Conservation (phyloP, 2,113 vertebrate genomes). For the Grus americana region DNA sequence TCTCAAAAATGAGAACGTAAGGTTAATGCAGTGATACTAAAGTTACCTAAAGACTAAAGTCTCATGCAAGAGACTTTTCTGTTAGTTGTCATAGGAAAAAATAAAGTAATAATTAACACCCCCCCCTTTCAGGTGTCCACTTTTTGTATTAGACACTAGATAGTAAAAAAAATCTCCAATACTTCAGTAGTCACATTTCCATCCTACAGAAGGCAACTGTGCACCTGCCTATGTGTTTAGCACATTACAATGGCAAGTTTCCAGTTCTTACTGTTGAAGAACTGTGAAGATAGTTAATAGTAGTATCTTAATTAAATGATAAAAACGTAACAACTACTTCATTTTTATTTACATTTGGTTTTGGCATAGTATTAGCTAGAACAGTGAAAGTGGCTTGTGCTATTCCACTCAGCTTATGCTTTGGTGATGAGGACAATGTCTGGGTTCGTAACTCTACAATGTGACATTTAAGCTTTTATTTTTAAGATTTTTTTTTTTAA, state of each 20-base stretch:
- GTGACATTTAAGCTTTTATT: neutral
- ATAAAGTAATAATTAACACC: neutral
- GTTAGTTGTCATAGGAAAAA: neutral
- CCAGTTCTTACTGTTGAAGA: neutral
- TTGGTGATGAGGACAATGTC: neutral
- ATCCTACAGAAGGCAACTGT: neutral
- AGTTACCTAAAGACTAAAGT: neutral
- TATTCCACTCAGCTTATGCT: neutral
- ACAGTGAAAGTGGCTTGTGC: constrained; percentile 43
- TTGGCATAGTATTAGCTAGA: neutral
- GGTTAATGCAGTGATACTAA: neutral
- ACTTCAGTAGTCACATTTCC: neutral
- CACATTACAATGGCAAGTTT: neutral
- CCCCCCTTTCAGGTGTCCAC: neutral
- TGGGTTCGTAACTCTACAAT: neutral
- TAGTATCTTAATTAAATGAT: neutral
- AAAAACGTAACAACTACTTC: neutral
- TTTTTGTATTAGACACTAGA: neutral
- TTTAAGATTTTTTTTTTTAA: neutral
- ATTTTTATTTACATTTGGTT: constrained; percentile 34
- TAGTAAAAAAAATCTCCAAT: neutral
- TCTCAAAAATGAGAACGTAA: constrained; percentile 1
- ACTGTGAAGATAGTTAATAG: neutral
- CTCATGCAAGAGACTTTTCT: neutral
- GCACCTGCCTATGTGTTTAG: neutral